phyloP scores from a whole-genome alignment of 37 sponge, comb jelly and placozoan species.

The Agelas oroides region DNA sequence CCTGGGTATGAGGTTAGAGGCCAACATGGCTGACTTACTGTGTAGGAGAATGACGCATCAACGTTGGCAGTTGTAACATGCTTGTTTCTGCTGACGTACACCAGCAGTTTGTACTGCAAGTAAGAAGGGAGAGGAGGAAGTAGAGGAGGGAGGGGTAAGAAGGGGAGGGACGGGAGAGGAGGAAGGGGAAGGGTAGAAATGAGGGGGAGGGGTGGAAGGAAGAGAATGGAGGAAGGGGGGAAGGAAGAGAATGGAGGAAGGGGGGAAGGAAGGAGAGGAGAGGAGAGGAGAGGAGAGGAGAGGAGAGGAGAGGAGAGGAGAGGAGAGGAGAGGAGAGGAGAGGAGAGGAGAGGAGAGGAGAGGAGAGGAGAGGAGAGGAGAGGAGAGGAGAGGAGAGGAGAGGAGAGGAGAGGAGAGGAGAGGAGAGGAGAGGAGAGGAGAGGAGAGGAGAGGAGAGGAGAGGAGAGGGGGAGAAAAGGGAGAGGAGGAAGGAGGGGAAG shows the following conservation, averaged over 20 bases:
- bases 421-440: no score
- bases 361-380: background rate
- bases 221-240: background rate
- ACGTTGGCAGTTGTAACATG: constrained; percentile 77
- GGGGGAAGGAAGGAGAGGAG: background rate
- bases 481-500: background rate
- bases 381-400: background rate
- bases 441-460: no score
- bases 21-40: constrained; percentile 39
- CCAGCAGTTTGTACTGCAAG: constrained; percentile 85
- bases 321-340: background rate
- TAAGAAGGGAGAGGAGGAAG: background rate
- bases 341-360: background rate
- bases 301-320: no score
- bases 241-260: background rate
- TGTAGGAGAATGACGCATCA: constrained; percentile 70
- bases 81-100: constrained; percentile 79
- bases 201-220: background rate
- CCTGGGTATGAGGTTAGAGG: no score
- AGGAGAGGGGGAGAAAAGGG: background rate
- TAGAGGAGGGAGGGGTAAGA: no score
- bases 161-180: background rate
- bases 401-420: background rate
- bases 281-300: no score
- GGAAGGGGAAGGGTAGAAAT: background rate